Evolutionary conservation across 2,888 invertebrate genomes (phyloP), one percentile per base, ranked within the genome.

Genomic region (Parnassius smintheus): DNA sequence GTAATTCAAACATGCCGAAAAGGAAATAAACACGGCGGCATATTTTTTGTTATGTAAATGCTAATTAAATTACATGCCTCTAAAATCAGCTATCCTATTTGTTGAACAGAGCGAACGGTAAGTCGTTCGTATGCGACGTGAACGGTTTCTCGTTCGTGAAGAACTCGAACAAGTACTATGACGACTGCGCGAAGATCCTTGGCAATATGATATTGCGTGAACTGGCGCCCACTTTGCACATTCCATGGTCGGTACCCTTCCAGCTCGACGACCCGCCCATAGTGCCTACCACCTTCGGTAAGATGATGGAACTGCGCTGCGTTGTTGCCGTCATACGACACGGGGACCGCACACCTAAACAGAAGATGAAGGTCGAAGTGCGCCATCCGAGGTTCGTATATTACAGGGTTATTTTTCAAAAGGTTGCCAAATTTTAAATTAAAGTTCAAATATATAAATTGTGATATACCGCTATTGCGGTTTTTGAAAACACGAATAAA

Each of bases 121-220:
- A 98, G 86, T 99, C 99, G 0, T 99, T 97, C 85, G 99, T 99
- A 0, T 99, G 99, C 90, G 99, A 99, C 92, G 99, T 99, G 2
- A 99, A 99, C 88, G 99, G 99, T 0, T 99, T 99, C 87, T 99
- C 99, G 80, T 99, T 99, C 88, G 99, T 99, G 41, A 99, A 99
- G 86, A 99, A 99, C 84, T 99, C 99, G 0, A 98, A 98, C 85
- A 99, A 99, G 82, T 99, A 99, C 91, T 99, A 99, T 82, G 99
- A 99, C 86, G 99, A 99, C 81, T 99, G 99, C 86, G 99, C 99
- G 25, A 98, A 99, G 91, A 99, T 99, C 66, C 92, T 98, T 71
- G 98, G 98, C 13, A 99, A 99, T 82, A 99, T 99, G 98, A 98
- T 99, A 66, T 90, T 99, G 64, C 91, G 99, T 62, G 97, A 98